Percentiles rank a stretch among this genome's conserved stretches.
These are phyloP conservation scores for Labeo calbasu DNA, from an alignment of 2,797 vertebrate genomes.

Conservation along the genomic window DNA sequence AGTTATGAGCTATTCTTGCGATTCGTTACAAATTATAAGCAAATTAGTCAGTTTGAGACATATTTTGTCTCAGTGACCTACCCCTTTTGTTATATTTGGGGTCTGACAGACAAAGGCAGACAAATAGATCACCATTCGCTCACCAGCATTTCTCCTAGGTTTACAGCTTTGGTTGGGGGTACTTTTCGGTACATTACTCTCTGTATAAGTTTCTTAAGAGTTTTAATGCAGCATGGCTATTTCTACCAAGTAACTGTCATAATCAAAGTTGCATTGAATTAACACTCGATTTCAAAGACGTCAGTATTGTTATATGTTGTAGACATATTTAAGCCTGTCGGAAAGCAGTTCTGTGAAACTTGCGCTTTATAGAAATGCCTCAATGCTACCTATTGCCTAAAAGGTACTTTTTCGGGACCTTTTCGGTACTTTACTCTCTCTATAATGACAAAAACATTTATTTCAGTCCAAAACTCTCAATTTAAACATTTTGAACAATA, in stretches of 20 bases:
- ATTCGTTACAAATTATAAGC: not conserved
- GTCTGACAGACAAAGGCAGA: no score
- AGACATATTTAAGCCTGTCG: conserved; percentile 49
- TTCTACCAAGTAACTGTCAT: conserved; percentile 37
- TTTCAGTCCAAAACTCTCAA: no score
- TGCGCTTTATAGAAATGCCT: conserved; percentile 57
- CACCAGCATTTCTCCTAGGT: no score
- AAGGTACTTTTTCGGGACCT: no score
- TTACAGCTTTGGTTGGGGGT: no score
- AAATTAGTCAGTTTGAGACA: not conserved
- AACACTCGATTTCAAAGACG: conserved; percentile 39
- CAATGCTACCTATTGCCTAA: conserved; percentile 62
- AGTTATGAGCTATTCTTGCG: not conserved
- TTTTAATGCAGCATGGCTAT: conserved; percentile 47
- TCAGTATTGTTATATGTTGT: conserved; percentile 52
- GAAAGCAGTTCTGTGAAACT: conserved; percentile 57
- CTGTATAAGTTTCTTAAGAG: conserved; percentile 39
- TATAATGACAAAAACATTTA: no score
- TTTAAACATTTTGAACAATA: no score
- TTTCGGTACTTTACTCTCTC: no score
- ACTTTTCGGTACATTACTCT: no score
- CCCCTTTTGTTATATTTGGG: not conserved
- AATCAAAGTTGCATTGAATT: conserved; percentile 44
- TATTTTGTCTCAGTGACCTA: not conserved
- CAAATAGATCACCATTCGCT: not conserved